phyloP scores from a whole-genome alignment of 2,888 invertebrate species.

The Aromia moschata region DNA sequence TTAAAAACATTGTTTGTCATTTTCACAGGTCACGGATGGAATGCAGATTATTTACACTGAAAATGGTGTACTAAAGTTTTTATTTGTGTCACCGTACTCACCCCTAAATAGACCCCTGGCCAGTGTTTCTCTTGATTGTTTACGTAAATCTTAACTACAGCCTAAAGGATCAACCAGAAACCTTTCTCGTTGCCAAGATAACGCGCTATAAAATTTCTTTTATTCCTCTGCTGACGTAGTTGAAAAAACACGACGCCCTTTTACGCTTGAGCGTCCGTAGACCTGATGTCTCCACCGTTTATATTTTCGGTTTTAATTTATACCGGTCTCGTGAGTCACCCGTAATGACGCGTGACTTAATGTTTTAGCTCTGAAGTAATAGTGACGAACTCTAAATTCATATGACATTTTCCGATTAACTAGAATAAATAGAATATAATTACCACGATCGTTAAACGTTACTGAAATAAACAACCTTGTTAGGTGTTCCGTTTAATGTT shows the following conservation, averaged over 20 bases:
- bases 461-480: neutral
- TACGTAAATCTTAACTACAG: no score
- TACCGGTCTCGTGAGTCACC: constrained; percentile 21
- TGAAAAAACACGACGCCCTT: constrained; percentile 23
- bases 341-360: constrained; percentile 19
- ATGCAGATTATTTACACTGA: no score
- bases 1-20: no score
- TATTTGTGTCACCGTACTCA: no score
- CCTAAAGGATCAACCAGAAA: no score
- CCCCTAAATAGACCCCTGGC: no score
- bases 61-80: no score
- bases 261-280: constrained; percentile 29
- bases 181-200: no score
- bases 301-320: constrained; percentile 33
- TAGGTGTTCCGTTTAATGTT: no score
- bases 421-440: neutral
- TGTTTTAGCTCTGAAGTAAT: constrained; percentile 9
- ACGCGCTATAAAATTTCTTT: no score
- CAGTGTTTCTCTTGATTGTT: no score
- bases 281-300: constrained; percentile 32
- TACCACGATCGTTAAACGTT: neutral
- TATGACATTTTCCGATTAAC: constrained; percentile 5
- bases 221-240: constrained; percentile 1
- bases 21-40: no score
- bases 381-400: constrained; percentile 16